Conservation (phyloP, 23 tunicate genomes). For the Ciona savignyi region DNA sequence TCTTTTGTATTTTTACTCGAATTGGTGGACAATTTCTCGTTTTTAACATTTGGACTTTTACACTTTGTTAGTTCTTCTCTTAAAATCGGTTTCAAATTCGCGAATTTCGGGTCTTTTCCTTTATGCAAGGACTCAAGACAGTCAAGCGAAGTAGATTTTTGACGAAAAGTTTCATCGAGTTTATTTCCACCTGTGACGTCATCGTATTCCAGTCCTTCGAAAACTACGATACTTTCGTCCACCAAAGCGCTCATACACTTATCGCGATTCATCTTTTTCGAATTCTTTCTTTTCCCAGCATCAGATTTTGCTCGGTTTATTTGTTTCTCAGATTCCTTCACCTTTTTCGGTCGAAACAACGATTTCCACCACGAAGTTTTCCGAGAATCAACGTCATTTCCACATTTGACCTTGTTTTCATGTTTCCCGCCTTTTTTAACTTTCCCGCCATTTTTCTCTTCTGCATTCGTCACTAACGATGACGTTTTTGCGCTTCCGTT, state of each 20-base stretch:
- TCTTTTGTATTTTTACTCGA: neutral
- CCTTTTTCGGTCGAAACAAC: slow-evolving; percentile 4
- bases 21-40: neutral
- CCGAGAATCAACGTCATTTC: neutral
- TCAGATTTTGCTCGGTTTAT: slow-evolving; percentile 6
- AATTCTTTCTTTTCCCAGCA: neutral
- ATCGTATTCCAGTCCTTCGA: neutral
- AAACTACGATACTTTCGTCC: slow-evolving; percentile 15
- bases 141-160: slow-evolving; percentile 13
- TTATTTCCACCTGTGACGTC: neutral
- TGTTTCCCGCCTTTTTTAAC: neutral
- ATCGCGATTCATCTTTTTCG: neutral
- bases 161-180: neutral
- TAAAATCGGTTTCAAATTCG: neutral
- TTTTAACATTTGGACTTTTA: neutral
- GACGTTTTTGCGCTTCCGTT: no score
- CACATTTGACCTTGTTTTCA: neutral
- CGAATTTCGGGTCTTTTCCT: slow-evolving; percentile 1
- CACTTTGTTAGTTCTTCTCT: neutral
- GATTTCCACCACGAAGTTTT: slow-evolving; percentile 23
- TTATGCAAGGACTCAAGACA: neutral
- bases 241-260: neutral
- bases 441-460: neutral
- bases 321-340: neutral
- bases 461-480: neutral